Base-by-base conservation (phyloP, 2,888 invertebrate genomes). In the Stratiomys singularior region DNA sequence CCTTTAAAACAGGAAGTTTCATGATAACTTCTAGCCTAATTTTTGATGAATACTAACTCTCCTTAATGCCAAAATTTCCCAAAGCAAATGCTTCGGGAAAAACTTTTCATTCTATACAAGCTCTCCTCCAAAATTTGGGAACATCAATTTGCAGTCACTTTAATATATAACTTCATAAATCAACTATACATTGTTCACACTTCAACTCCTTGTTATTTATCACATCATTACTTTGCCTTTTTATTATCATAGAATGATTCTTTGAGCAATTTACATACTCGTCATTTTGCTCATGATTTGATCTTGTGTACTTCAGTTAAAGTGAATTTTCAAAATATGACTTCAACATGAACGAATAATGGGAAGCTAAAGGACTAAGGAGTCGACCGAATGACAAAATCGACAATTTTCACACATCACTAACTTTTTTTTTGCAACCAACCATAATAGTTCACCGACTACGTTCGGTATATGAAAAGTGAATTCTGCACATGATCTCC, bases 331-430 rank as follows among this genome's bases (percentile, higher is more conserved):
- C 37, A 3, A 37, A 37, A 37, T 9, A 37, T 3, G 37, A 37
- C 9, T 37, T 37, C 37, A 37, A 37, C 37, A 5, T n/a, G n/a
- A n/a, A n/a, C n/a, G n/a, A n/a, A 37, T 5, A 9, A 37, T 37
- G 9, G 37, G 9, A 37, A 9, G 3, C 3, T 37, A 37, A 37
- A 37, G 52, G 52, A 52, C 63, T 25, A 63, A 37, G 9, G 9
- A 37, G 37, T 9, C 3, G 37, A 37, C 37, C 3, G 37, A 9
- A 37, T 52, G 52, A 3, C 18, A 37, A 18, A 64, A 66, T 66
- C 66, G 28, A 66, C 66, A 66, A 66, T 21, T 66, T 37, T 66
- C 21, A 66, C 66, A 37, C 66, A 27, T 27, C 66, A 66, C 30
- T 27, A 37, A 66, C 18, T 66, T 37, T 18, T 37, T 37, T 37